Percentiles rank a stretch among this genome's conserved stretches.
Evolutionary conservation across 2,113 vertebrate genomes (phyloP).

Genomic region (Forbesichthys agassizii): DNA sequence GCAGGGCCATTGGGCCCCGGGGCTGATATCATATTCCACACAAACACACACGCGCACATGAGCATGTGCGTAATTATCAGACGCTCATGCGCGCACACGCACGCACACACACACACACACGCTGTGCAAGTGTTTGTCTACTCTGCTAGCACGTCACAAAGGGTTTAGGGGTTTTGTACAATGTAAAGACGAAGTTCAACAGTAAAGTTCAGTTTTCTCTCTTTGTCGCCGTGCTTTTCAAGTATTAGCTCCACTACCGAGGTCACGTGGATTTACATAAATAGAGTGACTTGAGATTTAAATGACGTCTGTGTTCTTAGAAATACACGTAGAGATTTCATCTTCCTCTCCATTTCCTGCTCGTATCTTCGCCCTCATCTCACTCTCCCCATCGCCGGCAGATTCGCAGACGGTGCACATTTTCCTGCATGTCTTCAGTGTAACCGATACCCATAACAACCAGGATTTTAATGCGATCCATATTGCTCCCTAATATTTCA

Average conservation of each 20-base stretch:
- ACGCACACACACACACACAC: conserved; percentile 1
- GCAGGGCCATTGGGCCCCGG: conserved; percentile 67
- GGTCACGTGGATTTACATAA: conserved; percentile 93
- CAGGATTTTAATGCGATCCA: conserved; percentile 78
- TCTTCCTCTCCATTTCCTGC: conserved; percentile 69
- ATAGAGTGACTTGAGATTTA: conserved; percentile 86
- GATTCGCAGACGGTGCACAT: conserved; percentile 86
- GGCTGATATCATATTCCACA: conserved; percentile 68
- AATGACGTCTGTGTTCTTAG: conserved; percentile 93
- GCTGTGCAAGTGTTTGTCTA: conserved; percentile 23
- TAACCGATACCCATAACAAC: conserved; percentile 77
- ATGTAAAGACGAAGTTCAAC: conserved; percentile 3
- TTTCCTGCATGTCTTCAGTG: conserved; percentile 87
- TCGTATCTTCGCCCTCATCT: conserved; percentile 72
- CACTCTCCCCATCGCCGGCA: conserved; percentile 87
- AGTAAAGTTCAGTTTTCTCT: conserved; percentile 31
- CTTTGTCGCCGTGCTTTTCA: conserved; percentile 72
- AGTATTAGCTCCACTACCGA: conserved; percentile 75
- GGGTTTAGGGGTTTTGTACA: conserved; percentile 27
- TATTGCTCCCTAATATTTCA: conserved; percentile 78
- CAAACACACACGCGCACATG: conserved; percentile 44
- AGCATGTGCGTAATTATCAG: neutral
- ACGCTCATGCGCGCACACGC: conserved; percentile 20
- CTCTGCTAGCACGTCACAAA: conserved; percentile 10
- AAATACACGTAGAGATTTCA: conserved; percentile 87